These are phyloP conservation scores for Morpho deidamia DNA, from an alignment of 2,888 invertebrate species.

Conservation along the genomic window DNA sequence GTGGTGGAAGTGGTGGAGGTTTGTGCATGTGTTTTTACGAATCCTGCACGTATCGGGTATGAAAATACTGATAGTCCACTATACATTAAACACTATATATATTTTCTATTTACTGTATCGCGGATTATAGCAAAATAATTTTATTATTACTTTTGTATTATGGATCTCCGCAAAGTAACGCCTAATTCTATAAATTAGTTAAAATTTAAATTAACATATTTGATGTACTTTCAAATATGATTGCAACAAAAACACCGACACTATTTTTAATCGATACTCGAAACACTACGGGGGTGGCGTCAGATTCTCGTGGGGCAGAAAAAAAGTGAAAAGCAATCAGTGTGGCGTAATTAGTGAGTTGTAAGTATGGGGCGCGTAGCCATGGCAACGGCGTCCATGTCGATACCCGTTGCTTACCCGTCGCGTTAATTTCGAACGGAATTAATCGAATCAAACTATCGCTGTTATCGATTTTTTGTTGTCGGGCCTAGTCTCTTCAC, in stretches of 20 bases:
- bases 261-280: constrained; percentile 35
- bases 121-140: too few species aligned
- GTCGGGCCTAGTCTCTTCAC: constrained; percentile 23
- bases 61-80: too few species aligned
- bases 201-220: too few species aligned
- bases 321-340: constrained; percentile 78
- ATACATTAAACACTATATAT: too few species aligned
- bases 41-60: too few species aligned
- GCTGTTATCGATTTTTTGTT: constrained; percentile 56
- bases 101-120: too few species aligned
- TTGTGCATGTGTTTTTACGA: too few species aligned
- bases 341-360: constrained; percentile 78
- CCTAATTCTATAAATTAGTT: too few species aligned
- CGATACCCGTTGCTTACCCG: constrained; percentile 69
- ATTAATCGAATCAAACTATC: constrained; percentile 72
- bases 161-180: too few species aligned
- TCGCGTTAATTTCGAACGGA: constrained; percentile 71
- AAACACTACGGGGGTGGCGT: constrained; percentile 56
- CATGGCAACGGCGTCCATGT: constrained; percentile 65
- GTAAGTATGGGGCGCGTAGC: constrained; percentile 75
- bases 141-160: too few species aligned
- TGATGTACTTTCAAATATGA: too few species aligned
- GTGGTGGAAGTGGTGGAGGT: too few species aligned
- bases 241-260: constrained; percentile 35
- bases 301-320: constrained; percentile 71